Evolutionary conservation across 2,888 invertebrate genomes (phyloP), one percentile per base, ranked within the genome.

Genomic region (Parnassius mnemosyne): DNA sequence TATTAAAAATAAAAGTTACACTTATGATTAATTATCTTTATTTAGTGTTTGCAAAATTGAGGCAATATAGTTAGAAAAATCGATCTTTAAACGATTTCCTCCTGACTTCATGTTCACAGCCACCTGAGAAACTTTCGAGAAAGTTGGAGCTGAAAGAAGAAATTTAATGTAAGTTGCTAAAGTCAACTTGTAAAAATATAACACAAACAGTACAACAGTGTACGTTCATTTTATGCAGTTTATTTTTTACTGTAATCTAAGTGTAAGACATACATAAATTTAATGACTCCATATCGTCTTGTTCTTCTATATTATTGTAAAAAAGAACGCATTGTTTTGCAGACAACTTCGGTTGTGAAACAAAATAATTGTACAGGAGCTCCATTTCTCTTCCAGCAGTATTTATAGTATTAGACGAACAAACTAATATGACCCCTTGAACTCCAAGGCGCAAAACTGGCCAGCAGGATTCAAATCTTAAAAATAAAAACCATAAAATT

Each of bases 381-480:
- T 95, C 94, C 73, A 95, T 81, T 74, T 94, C 93, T 72, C 92
- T 89, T 16, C 87, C 77, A 34, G 93, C 93, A 55, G 86, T 85
- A 51, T 87, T 83, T 11, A 89, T 79, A 34, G 89, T 91, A 66
- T 87, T 89, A 10, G 88, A 81, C 0, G 92, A 89, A 77, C 94
- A 95, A 1, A 96, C 95, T 66, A 96, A 92, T 65, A 96, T 92
- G 9, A 95, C 93, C 9, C 96, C 96, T 67, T 94, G 92, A 1
- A 93, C 91, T 67, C 94, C 94, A 67, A 93, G 85, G 53, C 95
- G 93, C 65, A 96, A 92, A 1, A 95, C 95, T 43, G 96, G 94
- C 96, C 96, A 96, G 74, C 95, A 95, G 10, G 92, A 91, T 77
- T 95, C 94, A 84, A 93, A 96, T 75, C 96, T 96, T 72, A 56